Percentiles rank a stretch among this genome's conserved stretches.
Conservation (phyloP, 2,797 vertebrate genomes). For the Sebastes glaucus region DNA sequence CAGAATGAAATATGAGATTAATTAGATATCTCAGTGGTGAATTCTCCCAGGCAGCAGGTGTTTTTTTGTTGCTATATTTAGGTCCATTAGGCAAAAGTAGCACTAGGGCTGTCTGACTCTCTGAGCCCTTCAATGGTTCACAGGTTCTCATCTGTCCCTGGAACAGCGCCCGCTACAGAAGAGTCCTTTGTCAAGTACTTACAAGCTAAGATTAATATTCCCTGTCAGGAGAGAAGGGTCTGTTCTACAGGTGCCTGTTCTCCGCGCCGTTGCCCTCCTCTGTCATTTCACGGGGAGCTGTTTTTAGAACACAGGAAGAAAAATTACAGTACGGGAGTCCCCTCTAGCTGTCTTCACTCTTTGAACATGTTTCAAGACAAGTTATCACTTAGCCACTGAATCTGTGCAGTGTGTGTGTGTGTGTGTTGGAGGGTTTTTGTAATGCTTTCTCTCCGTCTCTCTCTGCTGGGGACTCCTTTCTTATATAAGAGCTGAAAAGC, state of each 20-base stretch:
- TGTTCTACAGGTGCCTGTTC: constrained; percentile 78
- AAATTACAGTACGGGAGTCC: constrained; percentile 61
- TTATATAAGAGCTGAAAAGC: constrained; percentile 79
- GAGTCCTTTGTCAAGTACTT: constrained; percentile 74
- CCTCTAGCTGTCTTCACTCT: constrained; percentile 62
- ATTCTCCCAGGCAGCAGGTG: constrained; percentile 79
- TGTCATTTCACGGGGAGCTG: constrained; percentile 71
- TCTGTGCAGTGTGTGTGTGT: constrained; percentile 8
- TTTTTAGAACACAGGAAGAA: constrained; percentile 76
- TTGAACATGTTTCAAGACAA: constrained; percentile 68
- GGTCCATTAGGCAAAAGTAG: constrained; percentile 77
- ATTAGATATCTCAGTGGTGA: constrained; percentile 80
- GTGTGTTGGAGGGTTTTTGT: constrained; percentile 43
- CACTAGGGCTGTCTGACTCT: constrained; percentile 71
- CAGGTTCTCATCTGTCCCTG: constrained; percentile 67
- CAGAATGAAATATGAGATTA: constrained; percentile 80
- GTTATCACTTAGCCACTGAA: constrained; percentile 47
- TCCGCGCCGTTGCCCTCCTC: constrained; percentile 57
- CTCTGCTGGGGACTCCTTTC: constrained; percentile 71
- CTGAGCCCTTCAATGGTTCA: constrained; percentile 72
- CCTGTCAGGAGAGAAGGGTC: constrained; percentile 71
- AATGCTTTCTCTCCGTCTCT: constrained; percentile 42
- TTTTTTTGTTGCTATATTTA: constrained; percentile 82
- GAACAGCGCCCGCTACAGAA: constrained; percentile 62
- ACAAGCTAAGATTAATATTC: constrained; percentile 79